These are phyloP conservation scores for Caenorhabditis sp. DNA, from an alignment of 2,888 invertebrate genomes.

Conservation along the genomic window DNA sequence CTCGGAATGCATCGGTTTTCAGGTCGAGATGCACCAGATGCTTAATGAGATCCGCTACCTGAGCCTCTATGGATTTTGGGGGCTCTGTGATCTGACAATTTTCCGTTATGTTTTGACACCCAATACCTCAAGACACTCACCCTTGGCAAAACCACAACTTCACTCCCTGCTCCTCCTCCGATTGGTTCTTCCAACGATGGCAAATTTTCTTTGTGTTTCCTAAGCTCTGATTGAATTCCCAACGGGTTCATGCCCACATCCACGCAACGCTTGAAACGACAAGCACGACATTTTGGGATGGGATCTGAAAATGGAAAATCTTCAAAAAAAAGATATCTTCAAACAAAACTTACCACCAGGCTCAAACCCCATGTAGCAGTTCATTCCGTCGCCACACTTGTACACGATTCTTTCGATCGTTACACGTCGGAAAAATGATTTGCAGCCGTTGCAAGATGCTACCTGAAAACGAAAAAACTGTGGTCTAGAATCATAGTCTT, in stretches of 20 bases:
- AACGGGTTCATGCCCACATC: conserved; percentile 43
- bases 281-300: conserved; percentile 47
- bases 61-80: conserved; percentile 49
- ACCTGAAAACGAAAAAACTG: background rate
- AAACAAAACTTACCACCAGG: conserved; percentile 28
- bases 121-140: conserved; percentile 14
- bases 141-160: conserved; percentile 48
- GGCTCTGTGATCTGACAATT: conserved; percentile 44
- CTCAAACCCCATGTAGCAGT: conserved; percentile 33
- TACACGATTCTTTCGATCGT: conserved; percentile 33
- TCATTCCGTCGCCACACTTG: conserved; percentile 18
- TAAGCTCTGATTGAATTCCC: conserved; percentile 52
- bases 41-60: conserved; percentile 43
- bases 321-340: too few relatives aligned
- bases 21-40: conserved; percentile 33
- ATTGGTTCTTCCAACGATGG: conserved; percentile 1
- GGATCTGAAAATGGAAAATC: conserved; percentile 19
- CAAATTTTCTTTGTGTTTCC: conserved; percentile 28
- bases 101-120: background rate
- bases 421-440: conserved; percentile 51
- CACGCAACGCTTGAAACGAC: conserved; percentile 46
- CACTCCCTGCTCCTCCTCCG: conserved; percentile 1
- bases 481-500: too few relatives aligned
- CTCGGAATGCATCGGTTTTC: conserved; percentile 34
- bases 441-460: background rate